A percentile compares a stretch with the other conserved stretches of the same genome.
Conservation (phyloP, 2,113 vertebrate genomes). For the Brachypteracias leptosomus region DNA sequence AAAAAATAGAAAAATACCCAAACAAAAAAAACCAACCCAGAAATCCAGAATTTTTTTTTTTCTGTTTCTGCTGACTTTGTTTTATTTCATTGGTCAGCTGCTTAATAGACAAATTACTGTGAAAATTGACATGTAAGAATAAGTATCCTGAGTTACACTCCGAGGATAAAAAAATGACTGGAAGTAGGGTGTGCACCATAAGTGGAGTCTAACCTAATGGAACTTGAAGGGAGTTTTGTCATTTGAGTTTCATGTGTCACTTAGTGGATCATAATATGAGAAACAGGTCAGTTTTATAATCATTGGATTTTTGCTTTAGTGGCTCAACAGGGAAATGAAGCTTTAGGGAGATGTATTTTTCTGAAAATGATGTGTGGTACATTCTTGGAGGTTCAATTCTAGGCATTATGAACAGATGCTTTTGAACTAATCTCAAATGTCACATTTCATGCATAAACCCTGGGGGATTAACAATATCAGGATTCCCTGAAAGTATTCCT, state of each 20-base stretch:
- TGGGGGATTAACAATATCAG: not conserved
- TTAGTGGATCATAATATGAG: not conserved
- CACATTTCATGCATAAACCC: slow-evolving; percentile 40
- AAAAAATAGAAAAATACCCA: not conserved
- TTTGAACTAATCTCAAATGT: slow-evolving; percentile 45
- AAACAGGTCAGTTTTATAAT: not conserved
- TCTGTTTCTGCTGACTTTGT: not conserved
- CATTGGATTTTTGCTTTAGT: not conserved
- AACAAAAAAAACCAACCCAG: not conserved
- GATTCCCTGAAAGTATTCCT: not conserved
- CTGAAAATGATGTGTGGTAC: not conserved
- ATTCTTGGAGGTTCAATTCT: not conserved
- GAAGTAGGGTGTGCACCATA: not conserved
- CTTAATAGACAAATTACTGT: not conserved
- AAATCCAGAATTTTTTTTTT: not conserved
- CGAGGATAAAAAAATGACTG: not conserved
- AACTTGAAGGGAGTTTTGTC: not conserved
- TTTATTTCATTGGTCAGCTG: not conserved
- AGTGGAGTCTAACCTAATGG: not conserved
- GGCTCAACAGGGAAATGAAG: not conserved
- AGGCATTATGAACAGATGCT: not conserved
- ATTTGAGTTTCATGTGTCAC: not conserved
- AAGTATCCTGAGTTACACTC: not conserved
- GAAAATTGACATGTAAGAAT: not conserved
- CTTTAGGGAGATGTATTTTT: not conserved